Evolutionary conservation across 2,888 invertebrate genomes (phyloP), one percentile per base, ranked within the genome.

Genomic region (Lithosia quadra): DNA sequence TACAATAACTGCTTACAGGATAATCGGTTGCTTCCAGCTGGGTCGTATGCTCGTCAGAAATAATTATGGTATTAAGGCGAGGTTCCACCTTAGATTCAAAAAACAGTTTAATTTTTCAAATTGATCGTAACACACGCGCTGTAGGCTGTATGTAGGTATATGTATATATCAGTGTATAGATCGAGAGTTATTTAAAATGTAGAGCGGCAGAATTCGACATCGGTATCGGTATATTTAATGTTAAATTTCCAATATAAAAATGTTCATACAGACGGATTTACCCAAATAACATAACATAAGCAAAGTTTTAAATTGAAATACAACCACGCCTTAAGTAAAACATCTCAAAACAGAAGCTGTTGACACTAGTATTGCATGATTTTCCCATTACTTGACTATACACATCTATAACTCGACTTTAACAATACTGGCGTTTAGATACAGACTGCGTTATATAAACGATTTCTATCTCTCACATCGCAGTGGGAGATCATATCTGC

Each of bases 381-480:
- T 49, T 49, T 49, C n/a, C 9, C 49, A 49, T 49, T 49, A 49
- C 49, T 43, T 18, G 43, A 18, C 39, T 43, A 43, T 43, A 39
- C 43, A 43, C 43, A 43, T 18, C 11, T 5, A 5, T 18, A 18
- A 49, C n/a, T 49, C 18, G 18, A 43, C 0, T 49, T n/a, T 8
- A 36, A 60, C 59, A 60, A 60, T 60, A 60, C 2, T 2, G 18
- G 18, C 39, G 39, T 24, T 61, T 9, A 24, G 24, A 61, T 61
- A 24, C n/a, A 39, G 18, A 43, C 18, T 5, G 11, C 15, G 18
- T 43, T 61, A 36, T 61, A 18, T 43, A 61, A 61, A 22, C 18
- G 63, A 49, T 21, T 63, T 63, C 49, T 49, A 53, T 34, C 21
- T 55, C 34, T 56, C 55, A 24, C 22, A 63, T 63, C 21, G 13